A percentile compares a stretch with the other conserved stretches of the same genome.
These are phyloP conservation scores for Conistra vaccinii DNA, from an alignment of 2,888 invertebrate genomes.

Conservation along the genomic window DNA sequence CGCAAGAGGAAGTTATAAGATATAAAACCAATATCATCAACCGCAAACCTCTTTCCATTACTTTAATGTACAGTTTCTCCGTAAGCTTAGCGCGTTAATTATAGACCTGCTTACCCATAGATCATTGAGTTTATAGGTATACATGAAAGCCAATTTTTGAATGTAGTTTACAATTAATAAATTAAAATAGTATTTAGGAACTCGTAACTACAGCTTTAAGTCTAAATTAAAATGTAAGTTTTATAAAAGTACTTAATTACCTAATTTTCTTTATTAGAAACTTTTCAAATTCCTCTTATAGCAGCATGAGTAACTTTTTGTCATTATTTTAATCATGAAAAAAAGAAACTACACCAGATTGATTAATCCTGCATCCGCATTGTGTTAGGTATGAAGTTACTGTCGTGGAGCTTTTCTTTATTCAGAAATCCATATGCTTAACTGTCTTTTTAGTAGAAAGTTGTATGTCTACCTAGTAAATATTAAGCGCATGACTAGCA, in stretches of 20 bases:
- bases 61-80: conserved; percentile 44
- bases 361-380: conserved; percentile 16
- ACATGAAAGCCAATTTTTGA: background rate
- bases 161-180: background rate
- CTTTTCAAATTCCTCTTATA: background rate
- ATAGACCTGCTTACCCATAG: background rate
- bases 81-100: conserved; percentile 16
- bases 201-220: no score
- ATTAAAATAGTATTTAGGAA: background rate
- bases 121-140: conserved; percentile 20
- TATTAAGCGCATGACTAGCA: conserved; percentile 54
- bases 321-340: no score
- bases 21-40: conserved; percentile 45
- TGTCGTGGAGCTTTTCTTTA: conserved; percentile 30
- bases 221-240: background rate
- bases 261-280: background rate
- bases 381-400: conserved; percentile 11
- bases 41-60: conserved; percentile 34
- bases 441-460: conserved; percentile 63
- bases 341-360: background rate
- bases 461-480: conserved; percentile 50
- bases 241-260: background rate
- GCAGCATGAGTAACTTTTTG: background rate
- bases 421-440: conserved; percentile 24
- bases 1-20: conserved; percentile 55